Evolutionary conservation across 2,797 vertebrate species (phyloP).

Genomic region (Crocidura indochinensis): DNA sequence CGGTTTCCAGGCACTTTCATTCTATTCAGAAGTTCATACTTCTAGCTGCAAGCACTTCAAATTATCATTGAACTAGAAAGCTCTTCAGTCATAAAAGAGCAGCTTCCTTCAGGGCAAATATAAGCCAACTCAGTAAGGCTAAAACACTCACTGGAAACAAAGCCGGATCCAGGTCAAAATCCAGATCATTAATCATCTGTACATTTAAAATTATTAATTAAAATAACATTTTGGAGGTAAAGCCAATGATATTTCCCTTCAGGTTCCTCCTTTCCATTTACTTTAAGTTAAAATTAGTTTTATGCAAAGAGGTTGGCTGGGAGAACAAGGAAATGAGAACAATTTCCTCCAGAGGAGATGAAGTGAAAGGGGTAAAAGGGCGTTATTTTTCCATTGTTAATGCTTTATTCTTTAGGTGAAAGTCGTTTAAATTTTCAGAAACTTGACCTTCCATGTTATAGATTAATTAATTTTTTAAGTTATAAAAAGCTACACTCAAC

Average conservation of each 20-base stretch:
- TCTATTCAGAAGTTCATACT: conserved; percentile 31
- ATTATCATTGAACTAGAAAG: conserved; percentile 64
- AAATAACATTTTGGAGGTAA: conserved; percentile 30
- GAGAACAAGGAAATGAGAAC: background rate
- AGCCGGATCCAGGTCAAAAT: background rate
- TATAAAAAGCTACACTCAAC: background rate
- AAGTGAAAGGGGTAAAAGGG: background rate
- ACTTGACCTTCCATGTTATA: background rate
- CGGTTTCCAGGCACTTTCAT: background rate
- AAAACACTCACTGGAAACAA: background rate
- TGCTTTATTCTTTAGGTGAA: conserved; percentile 11
- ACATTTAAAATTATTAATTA: conserved; percentile 20
- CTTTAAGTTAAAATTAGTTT: conserved; percentile 54
- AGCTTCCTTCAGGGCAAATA: conserved; percentile 30
- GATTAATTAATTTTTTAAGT: conserved; percentile 31
- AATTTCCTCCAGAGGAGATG: background rate
- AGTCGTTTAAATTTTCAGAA: conserved; percentile 52
- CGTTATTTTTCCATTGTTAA: background rate
- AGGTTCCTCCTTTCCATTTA: background rate
- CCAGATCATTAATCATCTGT: background rate
- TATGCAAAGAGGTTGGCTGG: background rate
- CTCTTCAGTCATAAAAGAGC: background rate
- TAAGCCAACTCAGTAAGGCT: background rate
- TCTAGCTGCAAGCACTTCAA: background rate
- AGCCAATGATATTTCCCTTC: background rate